phyloP scores from a whole-genome alignment of 2,113 vertebrate genomes.

The Colistium nudipinnis region DNA sequence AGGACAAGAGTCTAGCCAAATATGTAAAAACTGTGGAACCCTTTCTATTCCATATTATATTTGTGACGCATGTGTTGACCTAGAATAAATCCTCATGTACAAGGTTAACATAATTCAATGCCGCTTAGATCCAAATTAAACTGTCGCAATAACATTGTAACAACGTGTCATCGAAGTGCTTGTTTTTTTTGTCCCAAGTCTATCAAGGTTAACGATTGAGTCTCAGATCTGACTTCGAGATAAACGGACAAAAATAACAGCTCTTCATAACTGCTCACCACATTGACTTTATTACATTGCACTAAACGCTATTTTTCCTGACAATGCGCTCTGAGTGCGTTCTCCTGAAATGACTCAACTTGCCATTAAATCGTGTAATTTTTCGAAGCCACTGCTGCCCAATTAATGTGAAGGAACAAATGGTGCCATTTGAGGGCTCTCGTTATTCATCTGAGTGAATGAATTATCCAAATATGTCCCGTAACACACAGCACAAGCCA shows the following conservation, averaged over 20 bases:
- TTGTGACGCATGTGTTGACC: too few relatives aligned
- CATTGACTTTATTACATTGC: neutral
- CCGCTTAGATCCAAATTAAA: too few relatives aligned
- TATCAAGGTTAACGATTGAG: too few relatives aligned
- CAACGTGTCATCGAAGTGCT: too few relatives aligned
- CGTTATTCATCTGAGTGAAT: slow-evolving; percentile 13
- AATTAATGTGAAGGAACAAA: neutral
- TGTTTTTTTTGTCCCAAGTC: too few relatives aligned
- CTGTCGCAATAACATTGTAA: too few relatives aligned
- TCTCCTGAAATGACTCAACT: slow-evolving; percentile 13
- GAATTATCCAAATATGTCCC: slow-evolving; percentile 1
- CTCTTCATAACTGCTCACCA: neutral
- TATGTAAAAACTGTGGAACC: too few relatives aligned
- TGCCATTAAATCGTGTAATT: slow-evolving; percentile 11
- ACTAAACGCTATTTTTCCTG: slow-evolving; percentile 8
- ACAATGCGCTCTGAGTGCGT: neutral
- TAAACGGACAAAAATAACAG: neutral
- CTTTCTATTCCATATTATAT: too few relatives aligned
- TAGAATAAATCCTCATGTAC: too few relatives aligned
- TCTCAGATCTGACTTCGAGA: too few relatives aligned
- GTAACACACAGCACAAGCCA: slow-evolving; percentile 20
- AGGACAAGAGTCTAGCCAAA: neutral
- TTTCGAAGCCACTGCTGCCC: neutral
- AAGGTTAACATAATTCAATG: too few relatives aligned
- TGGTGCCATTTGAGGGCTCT: neutral